Base-by-base conservation (phyloP, 2,888 invertebrate genomes). In the Aphidoletes aphidimyza region DNA sequence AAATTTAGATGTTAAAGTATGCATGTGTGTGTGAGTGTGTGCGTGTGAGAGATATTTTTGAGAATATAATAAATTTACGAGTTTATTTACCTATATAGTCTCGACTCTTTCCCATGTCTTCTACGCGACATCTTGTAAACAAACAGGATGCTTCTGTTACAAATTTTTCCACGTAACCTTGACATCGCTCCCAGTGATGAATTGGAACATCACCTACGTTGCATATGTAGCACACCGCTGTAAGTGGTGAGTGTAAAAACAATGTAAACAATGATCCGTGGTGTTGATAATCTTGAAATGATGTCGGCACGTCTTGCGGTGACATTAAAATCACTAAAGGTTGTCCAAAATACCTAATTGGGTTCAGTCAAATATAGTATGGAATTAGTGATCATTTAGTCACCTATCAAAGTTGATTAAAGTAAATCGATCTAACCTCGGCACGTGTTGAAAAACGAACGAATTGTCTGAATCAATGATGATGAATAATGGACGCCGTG, bases 381-480 rank as follows among this genome's bases (percentile, higher is more conserved):
- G 37, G 59, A 22, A 69, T 42, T 49, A 37, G 11, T 84, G 19
- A 81, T 39, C n/a, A 36, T 59, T 30, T 14, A 45, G n/a, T 39
- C 37, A 11, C n/a, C n/a, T n/a, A n/a, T n/a, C 5, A 85, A 42
- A 17, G 2, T 69, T 69, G n/a, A n/a, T n/a, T n/a, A n/a, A n/a
- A n/a, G n/a, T n/a, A n/a, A n/a, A n/a, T n/a, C n/a, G n/a, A n/a
- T n/a, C n/a, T n/a, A n/a, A 85, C 86, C 91, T 90, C 84, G 97
- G 97, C 89, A 98, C 94, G 89, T 96, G 95, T 92, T 96, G 94
- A 91, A 97, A 97, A 86, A 96, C 95, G 90, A 94, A 95, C 88
- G 97, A 97, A 91, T 98, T 98, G 91, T 98, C 97, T 86, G 98
- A 98, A 90, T 98, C 98, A 87, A 98, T 94, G 86, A 98, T 95